Conservation (phyloP, 2,888 invertebrate species). For the Chymomyza caudatula region DNA sequence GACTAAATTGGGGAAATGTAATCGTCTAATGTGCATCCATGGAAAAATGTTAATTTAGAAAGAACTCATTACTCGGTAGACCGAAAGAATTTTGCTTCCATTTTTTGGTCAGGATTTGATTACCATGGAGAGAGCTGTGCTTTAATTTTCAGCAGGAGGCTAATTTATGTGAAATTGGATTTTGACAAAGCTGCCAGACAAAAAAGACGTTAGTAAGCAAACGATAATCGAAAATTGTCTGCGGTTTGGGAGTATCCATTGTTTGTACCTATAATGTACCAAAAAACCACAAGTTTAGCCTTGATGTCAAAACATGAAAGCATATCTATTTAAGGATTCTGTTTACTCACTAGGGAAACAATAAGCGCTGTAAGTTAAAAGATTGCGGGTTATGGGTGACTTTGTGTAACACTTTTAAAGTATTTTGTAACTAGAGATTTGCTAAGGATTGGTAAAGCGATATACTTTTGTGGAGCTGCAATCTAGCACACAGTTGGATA, state of each 20-base stretch:
- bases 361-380: background rate
- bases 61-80: slow-evolving; percentile 49
- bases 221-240: background rate
- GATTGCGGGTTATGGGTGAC: background rate
- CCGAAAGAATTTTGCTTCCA: background rate
- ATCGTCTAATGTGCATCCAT: slow-evolving; percentile 55
- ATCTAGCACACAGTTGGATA: too few species aligned
- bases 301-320: too few species aligned
- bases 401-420: too few species aligned
- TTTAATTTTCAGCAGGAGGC: slow-evolving; percentile 59
- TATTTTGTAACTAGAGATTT: too few species aligned
- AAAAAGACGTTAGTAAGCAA: background rate
- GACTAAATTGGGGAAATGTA: background rate
- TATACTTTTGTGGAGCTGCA: too few species aligned
- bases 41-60: slow-evolving; percentile 65
- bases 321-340: background rate
- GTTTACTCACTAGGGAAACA: background rate
- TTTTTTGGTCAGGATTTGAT: slow-evolving; percentile 41
- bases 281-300: background rate
- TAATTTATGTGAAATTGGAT: slow-evolving; percentile 58
- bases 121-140: slow-evolving; percentile 42
- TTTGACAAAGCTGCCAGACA: slow-evolving; percentile 8
- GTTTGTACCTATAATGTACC: background rate
- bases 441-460: background rate
- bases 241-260: background rate